Conservation (phyloP, 2,113 vertebrate species). For the Sylvicapra grimmia region DNA sequence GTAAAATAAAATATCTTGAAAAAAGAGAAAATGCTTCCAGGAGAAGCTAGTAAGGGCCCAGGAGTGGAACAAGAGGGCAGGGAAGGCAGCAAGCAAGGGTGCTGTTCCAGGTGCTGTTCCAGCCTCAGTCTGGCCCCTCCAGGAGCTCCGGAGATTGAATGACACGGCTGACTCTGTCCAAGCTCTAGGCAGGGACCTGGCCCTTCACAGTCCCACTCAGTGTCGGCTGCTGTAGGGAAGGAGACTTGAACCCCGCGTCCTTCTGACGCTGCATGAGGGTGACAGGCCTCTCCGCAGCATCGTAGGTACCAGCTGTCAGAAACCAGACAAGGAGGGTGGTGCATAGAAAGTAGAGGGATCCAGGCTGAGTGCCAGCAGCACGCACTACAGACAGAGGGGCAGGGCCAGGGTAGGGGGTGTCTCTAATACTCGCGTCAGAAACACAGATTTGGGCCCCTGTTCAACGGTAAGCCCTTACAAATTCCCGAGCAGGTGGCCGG, state of each 20-base stretch:
- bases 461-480: neutral
- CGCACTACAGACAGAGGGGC: fast-evolving
- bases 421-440: neutral
- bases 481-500: neutral
- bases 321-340: neutral
- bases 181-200: neutral
- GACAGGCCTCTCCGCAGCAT: neutral
- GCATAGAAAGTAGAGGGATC: neutral
- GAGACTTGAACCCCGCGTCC: no score
- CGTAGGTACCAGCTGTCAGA: neutral
- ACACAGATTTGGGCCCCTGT: neutral
- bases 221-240: neutral
- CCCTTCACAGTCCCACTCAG: no score
- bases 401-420: neutral
- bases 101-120: neutral
- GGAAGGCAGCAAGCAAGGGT: neutral
- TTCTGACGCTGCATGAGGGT: neutral
- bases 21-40: neutral
- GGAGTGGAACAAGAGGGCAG: neutral
- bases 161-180: neutral
- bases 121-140: neutral
- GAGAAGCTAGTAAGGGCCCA: neutral
- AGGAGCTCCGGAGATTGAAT: neutral
- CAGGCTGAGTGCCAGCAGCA: fast-evolving
- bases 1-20: neutral